Evolutionary conservation across 2,888 invertebrate genomes (phyloP).

Genomic region (Steinernema hermaphroditum): DNA sequence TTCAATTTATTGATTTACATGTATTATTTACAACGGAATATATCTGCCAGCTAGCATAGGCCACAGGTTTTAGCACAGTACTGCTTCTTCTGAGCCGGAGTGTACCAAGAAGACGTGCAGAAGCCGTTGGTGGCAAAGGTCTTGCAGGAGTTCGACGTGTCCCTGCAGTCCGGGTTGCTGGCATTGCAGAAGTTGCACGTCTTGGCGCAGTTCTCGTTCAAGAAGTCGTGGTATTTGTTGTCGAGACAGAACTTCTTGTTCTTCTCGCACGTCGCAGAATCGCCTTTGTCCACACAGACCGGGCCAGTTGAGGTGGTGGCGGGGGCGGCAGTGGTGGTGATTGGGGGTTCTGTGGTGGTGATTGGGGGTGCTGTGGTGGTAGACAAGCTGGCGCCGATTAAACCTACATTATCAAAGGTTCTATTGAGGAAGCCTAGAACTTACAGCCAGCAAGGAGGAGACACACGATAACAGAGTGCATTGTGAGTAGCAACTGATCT

Average conservation of each 20-base stretch:
- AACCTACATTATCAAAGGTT: too few species aligned
- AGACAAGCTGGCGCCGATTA: too few species aligned
- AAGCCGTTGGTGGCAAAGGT: not conserved
- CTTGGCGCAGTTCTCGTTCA: not conserved
- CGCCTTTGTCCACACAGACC: not conserved
- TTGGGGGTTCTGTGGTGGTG: not conserved
- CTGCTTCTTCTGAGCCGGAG: not conserved
- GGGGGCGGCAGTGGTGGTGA: not conserved
- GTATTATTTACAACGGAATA: too few species aligned
- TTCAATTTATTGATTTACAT: too few species aligned
- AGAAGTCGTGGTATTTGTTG: not conserved
- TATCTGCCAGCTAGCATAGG: too few species aligned
- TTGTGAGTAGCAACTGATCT: too few species aligned
- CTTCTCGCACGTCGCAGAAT: not conserved
- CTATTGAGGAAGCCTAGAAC: too few species aligned
- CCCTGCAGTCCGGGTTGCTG: not conserved
- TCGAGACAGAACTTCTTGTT: not conserved
- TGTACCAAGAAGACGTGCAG: not conserved
- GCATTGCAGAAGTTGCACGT: slow-evolving; percentile 11
- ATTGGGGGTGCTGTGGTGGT: not conserved
- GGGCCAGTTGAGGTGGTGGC: not conserved
- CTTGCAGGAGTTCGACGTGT: not conserved
- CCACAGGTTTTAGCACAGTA: not conserved
- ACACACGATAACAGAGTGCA: too few species aligned
- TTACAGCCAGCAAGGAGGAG: too few species aligned